Evolutionary conservation across 23 tunicate genomes (phyloP), one percentile per base, ranked within the genome.

Genomic region (Diplosoma virens): DNA sequence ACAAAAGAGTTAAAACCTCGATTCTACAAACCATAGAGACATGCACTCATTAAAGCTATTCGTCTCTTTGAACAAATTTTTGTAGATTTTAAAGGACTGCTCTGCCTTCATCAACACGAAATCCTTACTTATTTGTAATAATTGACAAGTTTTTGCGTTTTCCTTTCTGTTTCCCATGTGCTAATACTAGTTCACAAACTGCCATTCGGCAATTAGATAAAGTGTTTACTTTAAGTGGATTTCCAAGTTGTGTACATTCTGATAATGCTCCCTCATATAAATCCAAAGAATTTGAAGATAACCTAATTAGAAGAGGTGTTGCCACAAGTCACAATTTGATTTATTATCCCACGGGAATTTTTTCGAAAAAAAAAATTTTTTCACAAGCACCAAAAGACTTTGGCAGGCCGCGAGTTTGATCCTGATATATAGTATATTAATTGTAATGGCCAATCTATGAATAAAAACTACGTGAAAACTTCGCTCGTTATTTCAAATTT

Each of bases 11-110:
- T 41, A 24, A 76, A 76, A 32, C 81, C 73, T 6, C 21, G 25
- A 3, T 76, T 60, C 24, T 33, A 76, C 48, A 28, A 20, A 24
- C 9, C 33, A 14, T 5, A 22, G 32, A 7, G 34, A 30, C 6
- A 22, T 16, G 31, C n/a, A 22, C 73, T 76, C 31, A 76, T 76
- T 24, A 76, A 76, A 76, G 74, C 74, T 23, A 67, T 52, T 25
- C 23, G 24, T 3, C 24, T 5, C 25, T 23, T 67, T 17, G 74
- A 35, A 18, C 50, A 52, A 2, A 35, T 67, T 7, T 9, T 7
- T n/a, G 20, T 56, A 5, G 33, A 6, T 5, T 63, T 63, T 30
- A 25, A 63, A 63, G 20, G 35, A 7, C 33, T 63, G 6, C 6
- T n/a, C 70, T 3, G 27, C 9, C 16, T 6, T n/a, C 16, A 27